These are phyloP conservation scores for Lepidonotus clava DNA, from an alignment of 2,888 invertebrate species.

Conservation along the genomic window DNA sequence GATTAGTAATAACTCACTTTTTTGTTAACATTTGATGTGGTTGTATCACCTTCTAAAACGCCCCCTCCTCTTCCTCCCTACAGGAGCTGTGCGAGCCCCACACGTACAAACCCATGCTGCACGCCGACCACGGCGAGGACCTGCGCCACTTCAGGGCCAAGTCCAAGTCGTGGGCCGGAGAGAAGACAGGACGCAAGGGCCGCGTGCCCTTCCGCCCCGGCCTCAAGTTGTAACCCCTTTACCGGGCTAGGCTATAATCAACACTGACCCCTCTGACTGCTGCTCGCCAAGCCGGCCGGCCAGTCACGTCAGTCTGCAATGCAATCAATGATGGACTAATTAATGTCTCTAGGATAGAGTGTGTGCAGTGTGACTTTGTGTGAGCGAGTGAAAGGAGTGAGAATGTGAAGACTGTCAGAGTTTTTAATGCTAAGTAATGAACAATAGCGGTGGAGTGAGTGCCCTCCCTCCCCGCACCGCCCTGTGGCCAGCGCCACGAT, in stretches of 20 bases:
- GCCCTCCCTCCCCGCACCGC: no score
- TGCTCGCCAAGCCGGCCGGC: not conserved
- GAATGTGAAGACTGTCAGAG: not conserved
- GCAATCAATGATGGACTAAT: conserved; percentile 28
- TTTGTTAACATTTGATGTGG: no score
- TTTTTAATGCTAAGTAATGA: no score
- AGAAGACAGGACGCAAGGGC: conserved; percentile 2
- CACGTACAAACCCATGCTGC: conserved; percentile 91
- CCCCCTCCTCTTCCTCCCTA: not conserved
- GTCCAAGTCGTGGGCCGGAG: conserved; percentile 83
- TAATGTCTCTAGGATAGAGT: not conserved
- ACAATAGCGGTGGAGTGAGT: no score
- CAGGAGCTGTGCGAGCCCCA: conserved; percentile 84
- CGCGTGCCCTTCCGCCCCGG: conserved; percentile 42
- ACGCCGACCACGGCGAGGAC: conserved; percentile 88
- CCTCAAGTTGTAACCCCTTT: conserved; percentile 43
- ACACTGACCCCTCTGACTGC: not conserved
- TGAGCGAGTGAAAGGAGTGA: conserved; percentile 1
- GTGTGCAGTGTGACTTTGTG: not conserved
- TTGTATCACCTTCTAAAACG: not conserved
- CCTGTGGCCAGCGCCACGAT: no score
- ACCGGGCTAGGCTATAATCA: not conserved
- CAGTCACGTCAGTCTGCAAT: not conserved
- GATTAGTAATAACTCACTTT: no score
- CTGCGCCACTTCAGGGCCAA: conserved; percentile 88